Conservation (phyloP, 2,888 invertebrate species). For the Leptopterna dolabrata region DNA sequence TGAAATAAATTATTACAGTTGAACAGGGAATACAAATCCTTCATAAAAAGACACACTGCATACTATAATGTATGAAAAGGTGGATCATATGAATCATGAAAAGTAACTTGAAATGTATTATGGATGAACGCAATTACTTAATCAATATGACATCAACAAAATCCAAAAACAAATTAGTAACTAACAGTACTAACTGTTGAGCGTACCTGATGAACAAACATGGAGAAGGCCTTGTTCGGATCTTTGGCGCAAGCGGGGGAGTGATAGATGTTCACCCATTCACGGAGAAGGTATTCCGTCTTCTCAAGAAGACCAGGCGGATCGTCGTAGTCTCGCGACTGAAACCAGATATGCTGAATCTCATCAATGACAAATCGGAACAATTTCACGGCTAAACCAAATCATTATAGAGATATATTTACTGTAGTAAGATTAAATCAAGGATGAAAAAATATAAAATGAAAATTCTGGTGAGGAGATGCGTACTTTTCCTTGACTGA, state of each 20-base stretch:
- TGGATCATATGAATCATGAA: too few species aligned
- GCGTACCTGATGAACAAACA: constrained; percentile 84
- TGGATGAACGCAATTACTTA: too few species aligned
- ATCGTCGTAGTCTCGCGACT: constrained; percentile 90
- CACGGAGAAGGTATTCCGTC: constrained; percentile 91
- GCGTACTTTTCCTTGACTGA: constrained; percentile 81
- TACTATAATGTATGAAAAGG: too few species aligned
- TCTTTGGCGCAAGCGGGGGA: constrained; percentile 83
- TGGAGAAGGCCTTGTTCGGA: constrained; percentile 89
- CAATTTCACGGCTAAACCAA: background rate
- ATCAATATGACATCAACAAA: too few species aligned
- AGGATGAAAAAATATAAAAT: background rate
- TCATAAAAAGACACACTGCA: too few species aligned
- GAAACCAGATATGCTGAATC: constrained; percentile 60
- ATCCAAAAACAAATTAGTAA: too few species aligned
- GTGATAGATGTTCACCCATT: constrained; percentile 94
- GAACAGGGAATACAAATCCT: too few species aligned
- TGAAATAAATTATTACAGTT: too few species aligned
- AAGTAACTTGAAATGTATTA: too few species aligned
- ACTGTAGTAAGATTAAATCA: background rate
- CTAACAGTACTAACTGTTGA: background rate
- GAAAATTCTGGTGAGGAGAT: background rate
- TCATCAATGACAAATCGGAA: background rate
- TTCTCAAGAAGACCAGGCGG: constrained; percentile 95
- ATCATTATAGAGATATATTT: background rate